phyloP scores from a whole-genome alignment of 2,797 vertebrate genomes.

The Pampus argenteus region DNA sequence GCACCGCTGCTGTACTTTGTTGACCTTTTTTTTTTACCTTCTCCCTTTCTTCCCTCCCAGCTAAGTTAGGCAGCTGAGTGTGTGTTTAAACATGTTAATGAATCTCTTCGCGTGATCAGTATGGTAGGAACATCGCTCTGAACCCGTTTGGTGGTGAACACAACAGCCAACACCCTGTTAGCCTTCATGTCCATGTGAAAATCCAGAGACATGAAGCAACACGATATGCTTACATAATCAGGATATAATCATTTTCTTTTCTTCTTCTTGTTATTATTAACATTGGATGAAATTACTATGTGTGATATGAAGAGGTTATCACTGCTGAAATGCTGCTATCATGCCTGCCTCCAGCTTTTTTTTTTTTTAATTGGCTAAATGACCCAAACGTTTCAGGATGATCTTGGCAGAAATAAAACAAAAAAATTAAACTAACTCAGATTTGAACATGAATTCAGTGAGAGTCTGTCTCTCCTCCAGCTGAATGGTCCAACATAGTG shows the following conservation, averaged over 20 bases:
- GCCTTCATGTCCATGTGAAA: slow-evolving; percentile 38
- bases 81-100: slow-evolving; percentile 52
- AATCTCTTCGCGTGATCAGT: slow-evolving; percentile 1
- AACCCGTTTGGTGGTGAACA: slow-evolving; percentile 47
- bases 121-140: slow-evolving; percentile 19
- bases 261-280: too few species aligned
- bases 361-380: not conserved
- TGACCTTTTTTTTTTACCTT: not conserved
- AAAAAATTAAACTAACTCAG: too few species aligned
- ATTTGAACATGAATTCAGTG: slow-evolving; percentile 2
- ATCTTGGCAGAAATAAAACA: too few species aligned
- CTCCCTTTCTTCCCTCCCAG: not conserved
- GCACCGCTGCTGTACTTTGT: not conserved
- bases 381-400: not conserved
- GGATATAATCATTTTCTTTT: not conserved
- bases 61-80: slow-evolving; percentile 3
- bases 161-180: slow-evolving; percentile 49
- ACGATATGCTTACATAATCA: slow-evolving; percentile 58
- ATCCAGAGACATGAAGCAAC: slow-evolving; percentile 37
- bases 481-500: slow-evolving; percentile 1
- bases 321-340: too few species aligned
- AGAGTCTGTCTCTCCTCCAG: not conserved
- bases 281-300: not conserved
- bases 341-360: not conserved
- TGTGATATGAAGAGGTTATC: too few species aligned